Evolutionary conservation across 2,888 invertebrate species (phyloP), one percentile per base, ranked within the genome.

Genomic region (Mimachlamys varia): DNA sequence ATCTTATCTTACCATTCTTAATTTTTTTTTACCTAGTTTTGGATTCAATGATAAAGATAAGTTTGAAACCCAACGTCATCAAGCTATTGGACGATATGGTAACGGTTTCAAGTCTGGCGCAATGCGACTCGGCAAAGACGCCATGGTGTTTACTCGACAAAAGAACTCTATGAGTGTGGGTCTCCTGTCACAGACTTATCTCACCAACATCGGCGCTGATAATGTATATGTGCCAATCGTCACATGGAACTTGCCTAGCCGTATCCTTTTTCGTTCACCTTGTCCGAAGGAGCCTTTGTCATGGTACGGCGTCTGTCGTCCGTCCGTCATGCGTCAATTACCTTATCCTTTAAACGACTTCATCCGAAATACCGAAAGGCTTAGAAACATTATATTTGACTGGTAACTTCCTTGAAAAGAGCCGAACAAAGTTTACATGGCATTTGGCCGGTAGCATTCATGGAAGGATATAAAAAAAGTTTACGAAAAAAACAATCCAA

Each of bases 31-130:
- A 22, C 13, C 2, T 94, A 96, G 96, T 91, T 96, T 96, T 95
- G 96, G 96, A 15, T 96, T 94, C 92, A 95, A 95, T 92, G 96
- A 96, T 50, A 96, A 96, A 89, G 95, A 95, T 53, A 94, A 94
- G 90, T 93, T 91, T 17, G 92, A 92, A 44, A 90, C 95, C 13
- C 92, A 93, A 19, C 93, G 93, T 33, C 94, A 95, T 88, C 93
- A 94, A 76, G 96, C 96, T 13, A 95, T 96, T 89, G 96, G 96
- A 88, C 94, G 95, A 53, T 96, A 96, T 94, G 96, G 96, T 10
- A 96, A 96, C 91, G 96, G 96, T 1, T 96, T 96, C 93, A 96
- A 96, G 92, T 96, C 96, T 12, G 96, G 96, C 7, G 95, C 96
- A 17, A 96, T 96, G 96, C 94, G 96, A 33, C 94, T 96, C 22